Evolutionary conservation across 2,797 vertebrate species (phyloP).

Genomic region (Hydrolagus colliei): DNA sequence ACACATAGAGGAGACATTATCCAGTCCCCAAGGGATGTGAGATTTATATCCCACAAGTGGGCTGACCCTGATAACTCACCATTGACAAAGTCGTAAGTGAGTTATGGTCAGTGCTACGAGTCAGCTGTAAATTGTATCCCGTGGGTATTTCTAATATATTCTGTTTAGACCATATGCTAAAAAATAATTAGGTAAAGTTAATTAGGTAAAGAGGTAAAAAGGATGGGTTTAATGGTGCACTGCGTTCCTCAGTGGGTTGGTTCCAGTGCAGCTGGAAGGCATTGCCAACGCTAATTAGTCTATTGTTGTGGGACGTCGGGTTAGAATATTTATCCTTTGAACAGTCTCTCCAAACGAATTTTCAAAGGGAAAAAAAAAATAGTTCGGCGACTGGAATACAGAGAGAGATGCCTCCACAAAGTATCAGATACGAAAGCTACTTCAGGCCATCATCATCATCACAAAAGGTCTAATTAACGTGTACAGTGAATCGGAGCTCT

Average conservation of each 20-base stretch:
- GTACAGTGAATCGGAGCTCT: too few species aligned
- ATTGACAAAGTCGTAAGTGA: neutral
- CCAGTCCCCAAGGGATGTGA: neutral
- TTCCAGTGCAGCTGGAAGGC: neutral
- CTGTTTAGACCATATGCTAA: neutral
- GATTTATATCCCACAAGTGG: neutral
- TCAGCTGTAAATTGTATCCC: neutral
- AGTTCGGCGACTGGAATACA: neutral
- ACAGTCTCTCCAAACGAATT: neutral
- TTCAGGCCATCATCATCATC: too few species aligned
- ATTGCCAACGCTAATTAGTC: neutral
- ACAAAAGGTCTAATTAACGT: too few species aligned
- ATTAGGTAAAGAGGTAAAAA: constrained; percentile 14
- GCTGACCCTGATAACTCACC: neutral
- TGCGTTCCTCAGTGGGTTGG: neutral
- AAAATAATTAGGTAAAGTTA: constrained; percentile 22
- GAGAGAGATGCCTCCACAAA: neutral
- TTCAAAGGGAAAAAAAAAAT: constrained; percentile 8
- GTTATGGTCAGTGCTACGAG: neutral
- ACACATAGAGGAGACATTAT: too few species aligned
- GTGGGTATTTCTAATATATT: neutral
- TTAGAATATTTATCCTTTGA: neutral
- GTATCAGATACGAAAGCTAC: neutral
- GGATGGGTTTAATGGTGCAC: neutral
- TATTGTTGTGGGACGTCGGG: neutral